phyloP scores from a whole-genome alignment of 2,888 invertebrate genomes.

The Rhamnusium bicolor region DNA sequence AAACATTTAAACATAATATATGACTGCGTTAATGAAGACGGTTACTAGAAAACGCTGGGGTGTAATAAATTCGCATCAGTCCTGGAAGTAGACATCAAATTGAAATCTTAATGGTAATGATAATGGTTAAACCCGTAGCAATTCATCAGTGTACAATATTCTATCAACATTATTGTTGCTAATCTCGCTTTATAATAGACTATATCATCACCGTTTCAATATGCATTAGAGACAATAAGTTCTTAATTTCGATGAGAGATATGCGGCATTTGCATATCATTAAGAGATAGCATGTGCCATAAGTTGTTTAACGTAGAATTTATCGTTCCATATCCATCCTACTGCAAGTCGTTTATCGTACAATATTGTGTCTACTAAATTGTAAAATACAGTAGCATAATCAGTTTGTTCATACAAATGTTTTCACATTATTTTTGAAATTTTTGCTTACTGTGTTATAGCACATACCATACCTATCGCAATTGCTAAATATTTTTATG shows the following conservation, averaged over 20 bases:
- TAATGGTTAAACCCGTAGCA: neutral
- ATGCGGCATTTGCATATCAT: slow-evolving; percentile 25
- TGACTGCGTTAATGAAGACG: neutral
- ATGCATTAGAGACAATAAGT: slow-evolving; percentile 35
- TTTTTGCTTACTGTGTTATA: too few relatives aligned
- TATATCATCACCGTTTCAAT: slow-evolving; percentile 16
- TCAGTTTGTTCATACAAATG: too few relatives aligned
- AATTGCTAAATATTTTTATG: too few relatives aligned
- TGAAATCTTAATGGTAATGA: slow-evolving; percentile 13
- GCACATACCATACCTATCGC: too few relatives aligned
- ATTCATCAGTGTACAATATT: slow-evolving; percentile 17
- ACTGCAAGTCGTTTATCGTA: neutral
- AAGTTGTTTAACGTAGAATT: slow-evolving; percentile 20
- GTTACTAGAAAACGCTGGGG: neutral
- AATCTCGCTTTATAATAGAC: slow-evolving; percentile 2
- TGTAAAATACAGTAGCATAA: too few relatives aligned
- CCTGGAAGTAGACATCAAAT: neutral
- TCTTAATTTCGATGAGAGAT: slow-evolving; percentile 32
- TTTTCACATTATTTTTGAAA: too few relatives aligned
- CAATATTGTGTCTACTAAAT: too few relatives aligned
- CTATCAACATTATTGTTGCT: slow-evolving; percentile 10
- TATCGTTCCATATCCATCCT: slow-evolving; percentile 8
- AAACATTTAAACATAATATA: neutral
- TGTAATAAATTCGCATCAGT: neutral
- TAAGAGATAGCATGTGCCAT: slow-evolving; percentile 17